A percentile compares a stretch with the other conserved stretches of the same genome.
Evolutionary conservation across 2,113 vertebrate species (phyloP).

Genomic region (Pedetes capensis): DNA sequence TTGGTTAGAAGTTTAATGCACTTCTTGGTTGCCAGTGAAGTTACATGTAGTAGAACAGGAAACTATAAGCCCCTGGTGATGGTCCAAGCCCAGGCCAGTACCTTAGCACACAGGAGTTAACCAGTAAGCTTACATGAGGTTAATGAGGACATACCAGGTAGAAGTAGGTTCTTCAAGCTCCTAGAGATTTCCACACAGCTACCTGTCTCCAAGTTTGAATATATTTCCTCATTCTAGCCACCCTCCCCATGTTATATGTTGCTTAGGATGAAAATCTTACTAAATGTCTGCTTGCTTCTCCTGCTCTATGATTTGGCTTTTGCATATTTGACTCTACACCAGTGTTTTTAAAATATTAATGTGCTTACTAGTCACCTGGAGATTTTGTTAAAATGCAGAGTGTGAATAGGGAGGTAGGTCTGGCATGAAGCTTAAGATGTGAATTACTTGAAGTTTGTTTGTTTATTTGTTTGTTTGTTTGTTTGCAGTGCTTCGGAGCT

Average conservation of each 20-base stretch:
- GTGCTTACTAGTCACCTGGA: not conserved
- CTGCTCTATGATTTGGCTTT: not conserved
- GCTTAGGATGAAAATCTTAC: not conserved
- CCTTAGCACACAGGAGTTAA: not conserved
- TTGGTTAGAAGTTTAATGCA: not conserved
- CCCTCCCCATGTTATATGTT: not conserved
- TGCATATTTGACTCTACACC: not conserved
- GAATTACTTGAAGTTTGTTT: no score
- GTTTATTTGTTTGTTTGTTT: no score
- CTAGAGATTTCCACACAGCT: not conserved
- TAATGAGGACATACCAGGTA: not conserved
- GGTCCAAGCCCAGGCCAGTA: not conserved
- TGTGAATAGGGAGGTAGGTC: not conserved
- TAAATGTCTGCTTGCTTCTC: not conserved
- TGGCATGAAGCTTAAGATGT: not conserved
- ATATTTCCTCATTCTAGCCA: not conserved
- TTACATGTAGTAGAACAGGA: not conserved
- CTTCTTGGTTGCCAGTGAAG: not conserved
- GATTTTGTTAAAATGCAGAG: conserved; percentile 6
- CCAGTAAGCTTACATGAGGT: not conserved
- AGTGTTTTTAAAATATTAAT: not conserved
- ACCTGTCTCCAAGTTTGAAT: not conserved
- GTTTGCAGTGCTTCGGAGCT: no score
- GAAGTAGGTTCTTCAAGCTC: not conserved
- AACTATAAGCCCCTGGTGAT: not conserved